Base-by-base conservation (phyloP, 2,797 vertebrate genomes). In the Eidolon dupreanum region DNA sequence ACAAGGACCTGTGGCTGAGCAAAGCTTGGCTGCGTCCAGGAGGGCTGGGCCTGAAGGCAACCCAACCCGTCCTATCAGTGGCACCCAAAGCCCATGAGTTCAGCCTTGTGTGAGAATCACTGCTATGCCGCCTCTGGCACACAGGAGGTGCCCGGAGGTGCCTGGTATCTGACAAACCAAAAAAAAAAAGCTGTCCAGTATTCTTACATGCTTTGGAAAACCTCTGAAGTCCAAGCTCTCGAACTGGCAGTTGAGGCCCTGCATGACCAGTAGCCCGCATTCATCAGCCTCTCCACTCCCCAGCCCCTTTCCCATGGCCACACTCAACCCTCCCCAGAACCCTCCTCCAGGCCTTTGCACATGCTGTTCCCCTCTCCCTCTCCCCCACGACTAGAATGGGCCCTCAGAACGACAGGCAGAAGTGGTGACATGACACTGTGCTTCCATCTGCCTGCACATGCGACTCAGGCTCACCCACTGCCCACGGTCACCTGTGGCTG, bases 341-440 rank as follows among this genome's bases (percentile, higher is more conserved):
- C 49, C 36, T 24, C 73, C n/a, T 75, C 24, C 0, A 0, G 36
- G n/a, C 53, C 65, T 90, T 4, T 38, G 8, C 43, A 49, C 15
- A 3, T 2, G 2, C 33, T 41, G 3, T 51, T 41, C 51, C 85
- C 46, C 24, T 28, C 26, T 17, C 6, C 26, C 12, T 13, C 2
- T 31, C 3, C 26, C n/a, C 41, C 13, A 15, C 13, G 15, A 49
- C 36, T 17, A 22, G 26, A 6, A 81, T 26, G 20, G 31, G 51
- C 26, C 24, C 55, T 57, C 4, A 28, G 49, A 57, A 38, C 31
- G 24, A 46, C 2, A 1, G 19, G 15, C 26, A 16, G 46, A 75
- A n/a, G 55, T 36, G 68, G 53, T 33, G 8, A 22, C 1, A 0
- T 43, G 8, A 22, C 1, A 0, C 31, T 28, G 5, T 4, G 7